Evolutionary conservation across 2,797 vertebrate genomes (phyloP), one percentile per base, ranked within the genome.

Genomic region (Brotula barbata): DNA sequence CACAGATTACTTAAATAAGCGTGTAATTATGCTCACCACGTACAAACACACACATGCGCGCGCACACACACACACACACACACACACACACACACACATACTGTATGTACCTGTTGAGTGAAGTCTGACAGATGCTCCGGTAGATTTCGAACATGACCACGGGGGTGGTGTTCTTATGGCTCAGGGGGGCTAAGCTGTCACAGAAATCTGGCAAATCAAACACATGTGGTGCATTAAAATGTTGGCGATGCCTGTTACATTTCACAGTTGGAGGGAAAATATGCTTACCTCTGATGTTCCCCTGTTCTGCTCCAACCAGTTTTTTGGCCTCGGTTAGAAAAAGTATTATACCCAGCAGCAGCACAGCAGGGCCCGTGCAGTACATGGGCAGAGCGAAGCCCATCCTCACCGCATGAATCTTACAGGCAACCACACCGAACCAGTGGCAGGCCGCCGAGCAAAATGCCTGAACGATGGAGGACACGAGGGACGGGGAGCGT

Each of bases 381-480:
- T 80, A 85, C 1, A 92, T 57, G 0, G 92, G 92, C 14, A 91
- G 28, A 0, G 89, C 90, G 58, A 93, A 93, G 75, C 91, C 77
- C 76, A 89, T 84, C 31, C 73, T 84, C 64, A 93, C 84, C 0
- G 90, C 74, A 47, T 93, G 91, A 65, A 93, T 92, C 76, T 93
- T 93, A 68, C 92, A 93, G 46, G 90, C 91, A 60, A 93, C 90
- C 15, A 93, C 89, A 4, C 92, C 91, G 58, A 93, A 93, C 92
- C 92, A 93, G 75, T 93, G 92, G 60, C 92, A 92, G 20, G 88
- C 77, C 3, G 88, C 91, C 16, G 92, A 90, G 56, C 86, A 90
- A 60, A 92, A 87, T 1, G 74, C 80, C 54, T 66, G 64, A 37
- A 21, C 21, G 39, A 55, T 1, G 31, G 34, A 14, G 52, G 9